Evolutionary conservation across 2,888 invertebrate species (phyloP).

Genomic region (Matsumyia berberina): DNA sequence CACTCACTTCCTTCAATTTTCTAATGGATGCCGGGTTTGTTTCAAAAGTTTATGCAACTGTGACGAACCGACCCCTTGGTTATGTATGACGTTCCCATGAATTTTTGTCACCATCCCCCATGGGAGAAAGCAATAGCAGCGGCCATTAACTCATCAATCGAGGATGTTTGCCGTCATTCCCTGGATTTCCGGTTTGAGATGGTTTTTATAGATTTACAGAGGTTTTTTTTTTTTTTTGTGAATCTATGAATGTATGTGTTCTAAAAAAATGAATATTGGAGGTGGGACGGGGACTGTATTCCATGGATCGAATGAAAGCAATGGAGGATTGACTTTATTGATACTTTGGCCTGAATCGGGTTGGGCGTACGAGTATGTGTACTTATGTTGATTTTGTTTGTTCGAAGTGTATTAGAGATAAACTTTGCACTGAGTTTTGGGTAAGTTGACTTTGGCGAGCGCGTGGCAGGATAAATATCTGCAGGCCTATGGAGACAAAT

Average conservation of each 20-base stretch:
- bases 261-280: not conserved
- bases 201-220: conserved; percentile 10
- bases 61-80: conserved; percentile 17
- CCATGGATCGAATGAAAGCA: conserved; percentile 1
- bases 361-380: conserved; percentile 5
- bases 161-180: conserved; percentile 2
- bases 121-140: not conserved
- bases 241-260: not conserved
- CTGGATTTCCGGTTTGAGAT: conserved; percentile 8
- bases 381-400: conserved; percentile 36
- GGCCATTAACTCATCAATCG: conserved; percentile 25
- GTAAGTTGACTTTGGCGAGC: not conserved
- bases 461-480: not conserved
- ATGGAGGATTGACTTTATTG: conserved; percentile 31
- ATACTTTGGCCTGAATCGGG: not conserved
- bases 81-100: conserved; percentile 4
- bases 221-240: not conserved
- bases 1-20: not conserved
- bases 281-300: not conserved
- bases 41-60: conserved; percentile 19
- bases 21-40: conserved; percentile 19
- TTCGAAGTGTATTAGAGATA: conserved; percentile 29
- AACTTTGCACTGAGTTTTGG: conserved; percentile 13
- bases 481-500: not conserved
- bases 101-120: not conserved